Evolutionary conservation across 2,113 vertebrate species (phyloP).

Genomic region (Sander vitreus): DNA sequence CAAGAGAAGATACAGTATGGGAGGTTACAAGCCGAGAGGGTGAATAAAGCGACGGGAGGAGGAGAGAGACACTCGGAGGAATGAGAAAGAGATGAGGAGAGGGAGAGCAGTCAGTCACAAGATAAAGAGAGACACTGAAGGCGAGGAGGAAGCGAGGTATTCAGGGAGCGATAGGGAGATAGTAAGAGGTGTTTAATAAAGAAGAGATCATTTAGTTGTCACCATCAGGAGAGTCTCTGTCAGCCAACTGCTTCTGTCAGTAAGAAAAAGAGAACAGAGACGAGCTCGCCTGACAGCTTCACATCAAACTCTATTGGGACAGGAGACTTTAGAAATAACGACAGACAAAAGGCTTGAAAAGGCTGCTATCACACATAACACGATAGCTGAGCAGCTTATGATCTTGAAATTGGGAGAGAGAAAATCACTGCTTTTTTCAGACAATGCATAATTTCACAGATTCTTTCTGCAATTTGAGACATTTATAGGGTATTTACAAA

Average conservation of each 20-base stretch:
- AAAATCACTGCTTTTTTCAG: constrained; percentile 33
- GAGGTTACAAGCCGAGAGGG: constrained; percentile 34
- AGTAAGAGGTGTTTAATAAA: constrained; percentile 87
- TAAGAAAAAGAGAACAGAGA: constrained; percentile 58
- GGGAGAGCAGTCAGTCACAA: constrained; percentile 72
- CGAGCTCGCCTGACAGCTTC: constrained; percentile 66
- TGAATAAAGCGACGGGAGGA: constrained; percentile 12
- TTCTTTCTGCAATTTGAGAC: constrained; percentile 23
- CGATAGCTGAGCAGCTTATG: constrained; percentile 60
- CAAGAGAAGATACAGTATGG: constrained; percentile 37
- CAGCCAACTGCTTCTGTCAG: constrained; percentile 70
- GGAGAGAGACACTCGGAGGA: constrained; percentile 32
- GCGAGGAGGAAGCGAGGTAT: constrained; percentile 63
- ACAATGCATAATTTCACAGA: constrained; percentile 31
- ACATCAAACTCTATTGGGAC: constrained; percentile 73
- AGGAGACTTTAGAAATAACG: constrained; percentile 61
- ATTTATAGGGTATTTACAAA: constrained; percentile 51
- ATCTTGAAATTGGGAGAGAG: constrained; percentile 51
- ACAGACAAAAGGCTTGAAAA: constrained; percentile 63
- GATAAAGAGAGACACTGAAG: constrained; percentile 73
- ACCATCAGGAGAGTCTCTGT: constrained; percentile 77
- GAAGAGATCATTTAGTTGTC: constrained; percentile 86
- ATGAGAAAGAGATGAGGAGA: constrained; percentile 65
- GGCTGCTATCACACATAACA: constrained; percentile 66
- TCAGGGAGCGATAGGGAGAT: constrained; percentile 68